A percentile compares a stretch with the other conserved stretches of the same genome.
phyloP scores from a whole-genome alignment of 2,888 invertebrate species.

The Timema cristinae region DNA sequence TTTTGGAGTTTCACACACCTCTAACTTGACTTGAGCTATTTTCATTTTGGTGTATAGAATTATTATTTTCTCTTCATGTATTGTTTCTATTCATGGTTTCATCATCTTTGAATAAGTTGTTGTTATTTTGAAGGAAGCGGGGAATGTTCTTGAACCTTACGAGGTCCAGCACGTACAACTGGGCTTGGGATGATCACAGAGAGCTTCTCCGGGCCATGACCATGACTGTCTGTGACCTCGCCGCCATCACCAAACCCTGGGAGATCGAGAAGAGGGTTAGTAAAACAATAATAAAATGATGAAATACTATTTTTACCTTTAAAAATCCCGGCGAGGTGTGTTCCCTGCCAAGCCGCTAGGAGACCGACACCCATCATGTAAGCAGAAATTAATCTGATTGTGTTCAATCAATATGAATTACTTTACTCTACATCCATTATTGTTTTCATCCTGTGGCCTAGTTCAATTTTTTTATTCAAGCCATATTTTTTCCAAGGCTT shows the following conservation, averaged over 20 bases:
- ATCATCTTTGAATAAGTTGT: no score
- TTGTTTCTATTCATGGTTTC: no score
- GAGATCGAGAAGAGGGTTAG: slow-evolving; percentile 75
- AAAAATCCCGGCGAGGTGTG: background rate
- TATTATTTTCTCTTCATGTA: no score
- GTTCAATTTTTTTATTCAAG: no score
- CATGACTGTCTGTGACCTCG: slow-evolving; percentile 93
- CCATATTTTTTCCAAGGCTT: background rate
- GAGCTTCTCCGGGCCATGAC: slow-evolving; percentile 84
- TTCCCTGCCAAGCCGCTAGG: background rate
- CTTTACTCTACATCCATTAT: background rate
- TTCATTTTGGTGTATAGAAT: no score
- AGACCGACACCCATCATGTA: background rate
- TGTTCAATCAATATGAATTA: background rate
- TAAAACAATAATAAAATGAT: background rate
- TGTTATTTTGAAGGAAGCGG: slow-evolving; percentile 62
- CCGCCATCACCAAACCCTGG: slow-evolving; percentile 94
- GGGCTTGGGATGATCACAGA: slow-evolving; percentile 71
- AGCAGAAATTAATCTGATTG: background rate
- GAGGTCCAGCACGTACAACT: slow-evolving; percentile 54
- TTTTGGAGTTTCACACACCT: no score
- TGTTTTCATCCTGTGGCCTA: no score
- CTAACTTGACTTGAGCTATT: no score
- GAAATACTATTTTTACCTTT: background rate
- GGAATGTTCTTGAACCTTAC: slow-evolving; percentile 77